These are phyloP conservation scores for Tuta absoluta DNA, from an alignment of 2,888 invertebrate species.

Conservation along the genomic window DNA sequence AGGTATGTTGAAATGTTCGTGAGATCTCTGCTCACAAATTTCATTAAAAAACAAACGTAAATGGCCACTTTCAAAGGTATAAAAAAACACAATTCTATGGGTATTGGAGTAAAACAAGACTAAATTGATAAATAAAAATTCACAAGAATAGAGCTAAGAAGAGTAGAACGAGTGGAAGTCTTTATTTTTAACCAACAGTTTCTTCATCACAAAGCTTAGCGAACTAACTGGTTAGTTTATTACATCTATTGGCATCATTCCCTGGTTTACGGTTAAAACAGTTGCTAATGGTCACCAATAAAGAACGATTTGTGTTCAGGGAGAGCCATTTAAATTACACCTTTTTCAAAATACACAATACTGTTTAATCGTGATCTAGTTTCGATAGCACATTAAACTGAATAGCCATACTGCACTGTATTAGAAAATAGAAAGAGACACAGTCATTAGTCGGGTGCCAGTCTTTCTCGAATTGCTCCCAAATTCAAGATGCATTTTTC, in stretches of 20 bases:
- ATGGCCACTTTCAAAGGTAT: no score
- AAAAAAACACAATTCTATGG: neutral
- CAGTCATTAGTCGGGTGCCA: no score
- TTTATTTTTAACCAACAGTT: conserved; percentile 55
- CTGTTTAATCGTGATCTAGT: neutral
- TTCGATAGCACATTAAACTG: neutral
- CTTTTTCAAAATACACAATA: neutral
- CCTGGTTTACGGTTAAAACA: conserved; percentile 46
- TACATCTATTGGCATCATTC: conserved; percentile 57
- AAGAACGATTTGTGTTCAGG: conserved; percentile 36
- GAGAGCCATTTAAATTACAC: conserved; percentile 21
- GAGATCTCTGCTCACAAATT: no score
- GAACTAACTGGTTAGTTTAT: conserved; percentile 49
- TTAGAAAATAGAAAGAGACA: no score
- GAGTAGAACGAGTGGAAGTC: conserved; percentile 34
- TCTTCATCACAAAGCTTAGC: conserved; percentile 55
- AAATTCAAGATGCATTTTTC: no score
- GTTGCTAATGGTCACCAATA: conserved; percentile 47
- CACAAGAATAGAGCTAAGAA: conserved; percentile 24
- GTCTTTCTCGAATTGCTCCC: no score
- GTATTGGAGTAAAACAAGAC: neutral
- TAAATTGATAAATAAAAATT: neutral
- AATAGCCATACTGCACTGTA: no score
- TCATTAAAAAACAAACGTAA: no score
- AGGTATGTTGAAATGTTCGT: no score